These are phyloP conservation scores for Heliocidaris tuberculata DNA, from an alignment of 35 echinoderm and acorn worm genomes.

Conservation along the genomic window DNA sequence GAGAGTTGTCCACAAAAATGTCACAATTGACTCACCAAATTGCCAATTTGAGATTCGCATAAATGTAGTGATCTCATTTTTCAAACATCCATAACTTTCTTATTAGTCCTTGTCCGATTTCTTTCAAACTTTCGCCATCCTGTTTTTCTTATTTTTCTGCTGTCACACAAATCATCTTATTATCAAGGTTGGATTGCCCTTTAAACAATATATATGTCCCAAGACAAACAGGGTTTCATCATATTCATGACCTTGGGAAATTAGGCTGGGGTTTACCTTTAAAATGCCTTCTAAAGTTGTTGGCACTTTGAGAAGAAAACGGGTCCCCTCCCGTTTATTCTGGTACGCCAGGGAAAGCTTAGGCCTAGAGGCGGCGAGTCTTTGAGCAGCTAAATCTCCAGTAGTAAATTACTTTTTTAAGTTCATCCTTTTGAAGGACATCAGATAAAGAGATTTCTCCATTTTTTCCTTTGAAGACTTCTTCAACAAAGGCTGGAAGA, in stretches of 20 bases:
- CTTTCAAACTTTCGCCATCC: no score
- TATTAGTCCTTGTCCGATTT: no score
- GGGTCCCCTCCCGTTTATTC: background rate
- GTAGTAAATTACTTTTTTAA: conserved; percentile 37
- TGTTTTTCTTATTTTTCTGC: no score
- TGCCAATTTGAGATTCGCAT: no score
- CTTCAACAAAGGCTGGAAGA: background rate
- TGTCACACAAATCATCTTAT: no score
- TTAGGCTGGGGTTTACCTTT: background rate
- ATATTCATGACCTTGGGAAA: background rate
- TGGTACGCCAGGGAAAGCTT: background rate
- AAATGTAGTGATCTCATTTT: no score
- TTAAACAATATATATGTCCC: background rate
- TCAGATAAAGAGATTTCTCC: conserved; percentile 27
- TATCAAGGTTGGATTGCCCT: no score
- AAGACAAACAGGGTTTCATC: background rate
- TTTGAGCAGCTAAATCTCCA: conserved; percentile 23
- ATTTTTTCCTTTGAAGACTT: background rate
- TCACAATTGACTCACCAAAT: no score
- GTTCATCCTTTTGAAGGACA: conserved; percentile 30
- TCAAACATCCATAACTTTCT: no score
- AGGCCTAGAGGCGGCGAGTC: background rate
- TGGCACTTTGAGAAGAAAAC: background rate
- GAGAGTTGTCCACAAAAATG: no score
- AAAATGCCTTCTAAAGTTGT: background rate